Evolutionary conservation across 1,140 invertebrate genomes (phyloP).

Genomic region (Nasonia giraulti): DNA sequence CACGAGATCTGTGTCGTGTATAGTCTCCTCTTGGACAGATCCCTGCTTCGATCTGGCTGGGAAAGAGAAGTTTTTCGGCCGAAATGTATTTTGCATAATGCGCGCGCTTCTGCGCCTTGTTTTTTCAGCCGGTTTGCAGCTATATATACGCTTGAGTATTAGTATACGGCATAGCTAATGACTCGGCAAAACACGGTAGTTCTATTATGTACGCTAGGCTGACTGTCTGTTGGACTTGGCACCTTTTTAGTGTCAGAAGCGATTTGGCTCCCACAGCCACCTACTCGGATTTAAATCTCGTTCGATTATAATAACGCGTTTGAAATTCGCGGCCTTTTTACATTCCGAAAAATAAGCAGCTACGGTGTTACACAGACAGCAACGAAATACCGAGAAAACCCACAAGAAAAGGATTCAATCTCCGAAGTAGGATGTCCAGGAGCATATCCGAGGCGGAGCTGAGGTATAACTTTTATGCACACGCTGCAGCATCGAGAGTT

Average conservation of each 20-base stretch:
- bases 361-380: too few species aligned
- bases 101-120: constrained; percentile 31
- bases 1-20: constrained; percentile 41
- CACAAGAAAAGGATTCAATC: not conserved
- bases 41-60: not conserved
- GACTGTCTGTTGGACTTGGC: constrained; percentile 14
- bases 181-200: not conserved
- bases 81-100: constrained; percentile 51
- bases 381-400: not conserved
- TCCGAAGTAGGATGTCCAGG: not conserved
- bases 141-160: not conserved
- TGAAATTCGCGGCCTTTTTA: not conserved
- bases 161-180: constrained; percentile 5
- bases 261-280: not conserved
- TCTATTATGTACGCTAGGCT: not conserved
- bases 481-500: not conserved
- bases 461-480: constrained; percentile 5
- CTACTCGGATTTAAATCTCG: not conserved
- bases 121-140: not conserved
- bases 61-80: constrained; percentile 43
- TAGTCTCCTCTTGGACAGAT: not conserved
- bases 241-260: constrained; percentile 22
- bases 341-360: too few species aligned
- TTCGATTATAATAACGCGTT: not conserved
- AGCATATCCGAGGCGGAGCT: constrained; percentile 22